Evolutionary conservation across 2,888 invertebrate genomes (phyloP).

Genomic region (Tenodera sinensis): DNA sequence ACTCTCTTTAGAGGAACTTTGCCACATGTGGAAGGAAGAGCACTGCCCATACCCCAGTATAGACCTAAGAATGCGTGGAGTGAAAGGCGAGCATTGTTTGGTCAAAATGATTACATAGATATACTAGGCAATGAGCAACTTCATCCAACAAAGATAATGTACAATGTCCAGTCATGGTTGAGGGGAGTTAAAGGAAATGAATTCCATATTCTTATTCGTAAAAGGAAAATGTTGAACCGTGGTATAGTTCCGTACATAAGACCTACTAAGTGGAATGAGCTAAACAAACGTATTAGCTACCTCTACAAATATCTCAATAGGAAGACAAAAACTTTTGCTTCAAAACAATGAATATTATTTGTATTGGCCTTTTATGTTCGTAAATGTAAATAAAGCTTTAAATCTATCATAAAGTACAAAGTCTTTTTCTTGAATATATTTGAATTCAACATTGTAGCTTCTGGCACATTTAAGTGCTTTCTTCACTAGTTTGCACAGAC

Average conservation of each 20-base stretch:
- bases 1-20: conserved; percentile 64
- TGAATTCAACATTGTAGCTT: no score
- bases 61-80: conserved; percentile 72
- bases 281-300: conserved; percentile 69
- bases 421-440: no score
- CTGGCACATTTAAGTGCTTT: no score
- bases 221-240: conserved; percentile 60
- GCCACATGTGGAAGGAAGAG: conserved; percentile 58
- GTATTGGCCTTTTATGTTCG: not conserved
- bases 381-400: not conserved
- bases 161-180: conserved; percentile 85
- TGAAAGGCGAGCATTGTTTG: conserved; percentile 76
- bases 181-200: conserved; percentile 85
- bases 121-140: conserved; percentile 81
- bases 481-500: no score
- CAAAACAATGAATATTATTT: not conserved
- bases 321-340: conserved; percentile 63
- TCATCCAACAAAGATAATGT: conserved; percentile 81
- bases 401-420: not conserved
- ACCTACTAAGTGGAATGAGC: conserved; percentile 74
- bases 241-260: conserved; percentile 58
- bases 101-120: conserved; percentile 96
- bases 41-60: conserved; percentile 60
- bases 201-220: conserved; percentile 71
- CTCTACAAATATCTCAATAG: conserved; percentile 75